Evolutionary conservation across 2,888 invertebrate species (phyloP).

Genomic region (Sminthurides aquaticus): DNA sequence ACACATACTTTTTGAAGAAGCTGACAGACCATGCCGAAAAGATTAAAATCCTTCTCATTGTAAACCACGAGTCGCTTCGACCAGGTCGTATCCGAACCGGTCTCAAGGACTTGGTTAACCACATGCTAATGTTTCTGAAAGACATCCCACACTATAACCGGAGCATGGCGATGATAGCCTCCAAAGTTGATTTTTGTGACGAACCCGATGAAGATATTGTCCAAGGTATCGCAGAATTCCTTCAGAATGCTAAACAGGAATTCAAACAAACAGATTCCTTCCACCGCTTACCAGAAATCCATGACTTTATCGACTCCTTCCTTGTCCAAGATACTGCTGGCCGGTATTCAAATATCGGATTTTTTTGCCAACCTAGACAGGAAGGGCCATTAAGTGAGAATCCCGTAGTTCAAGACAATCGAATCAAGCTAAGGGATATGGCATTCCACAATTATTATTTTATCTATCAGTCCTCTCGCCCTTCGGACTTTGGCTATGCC

Average conservation of each 20-base stretch:
- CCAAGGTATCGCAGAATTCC: background rate
- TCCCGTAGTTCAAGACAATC: background rate
- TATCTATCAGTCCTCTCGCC: background rate
- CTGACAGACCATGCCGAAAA: background rate
- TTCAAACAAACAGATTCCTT: background rate
- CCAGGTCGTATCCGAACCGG: background rate
- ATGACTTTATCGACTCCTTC: background rate
- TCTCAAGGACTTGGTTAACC: background rate
- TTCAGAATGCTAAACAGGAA: background rate
- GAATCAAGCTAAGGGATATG: background rate
- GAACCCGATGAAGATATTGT: background rate
- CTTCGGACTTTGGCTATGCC: background rate
- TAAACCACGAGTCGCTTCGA: background rate
- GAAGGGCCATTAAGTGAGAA: background rate
- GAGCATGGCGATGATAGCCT: background rate
- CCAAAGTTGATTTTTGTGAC: background rate
- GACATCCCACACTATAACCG: background rate
- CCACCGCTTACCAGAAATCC: background rate
- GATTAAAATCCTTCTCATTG: slow-evolving; percentile 2
- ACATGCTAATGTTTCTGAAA: background rate
- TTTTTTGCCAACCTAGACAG: background rate
- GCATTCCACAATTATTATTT: background rate
- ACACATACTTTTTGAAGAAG: slow-evolving; percentile 11
- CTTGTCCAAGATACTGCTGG: background rate
- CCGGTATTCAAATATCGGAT: background rate